Evolutionary conservation across 2,797 vertebrate genomes (phyloP).

Genomic region (Fratercula arctica): DNA sequence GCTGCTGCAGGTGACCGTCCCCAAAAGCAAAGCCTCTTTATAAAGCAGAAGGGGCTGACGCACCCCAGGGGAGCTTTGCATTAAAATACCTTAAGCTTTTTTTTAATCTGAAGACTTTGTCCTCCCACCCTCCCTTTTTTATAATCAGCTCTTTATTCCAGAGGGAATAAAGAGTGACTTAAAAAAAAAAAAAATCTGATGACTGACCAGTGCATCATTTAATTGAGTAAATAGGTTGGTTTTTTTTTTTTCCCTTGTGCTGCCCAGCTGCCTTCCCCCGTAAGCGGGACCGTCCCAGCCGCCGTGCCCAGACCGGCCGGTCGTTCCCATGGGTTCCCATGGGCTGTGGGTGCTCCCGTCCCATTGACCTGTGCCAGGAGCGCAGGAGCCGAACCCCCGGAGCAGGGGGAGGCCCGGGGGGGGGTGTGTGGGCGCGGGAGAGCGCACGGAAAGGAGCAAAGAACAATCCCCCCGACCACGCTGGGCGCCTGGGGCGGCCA

Average conservation of each 20-base stretch:
- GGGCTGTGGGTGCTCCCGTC: neutral
- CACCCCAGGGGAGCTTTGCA: neutral
- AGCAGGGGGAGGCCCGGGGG: neutral
- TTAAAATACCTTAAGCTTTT: constrained; percentile 48
- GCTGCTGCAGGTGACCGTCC: neutral
- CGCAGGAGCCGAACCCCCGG: too few species aligned
- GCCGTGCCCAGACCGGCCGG: neutral
- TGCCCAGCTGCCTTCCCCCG: neutral
- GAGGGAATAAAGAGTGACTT: constrained; percentile 39
- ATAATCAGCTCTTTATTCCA: constrained; percentile 62
- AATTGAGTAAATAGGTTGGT: constrained; percentile 9
- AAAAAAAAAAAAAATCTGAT: neutral
- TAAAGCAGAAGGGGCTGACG: neutral
- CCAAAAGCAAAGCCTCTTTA: constrained; percentile 17
- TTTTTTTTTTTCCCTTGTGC: neutral
- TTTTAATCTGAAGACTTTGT: constrained; percentile 35
- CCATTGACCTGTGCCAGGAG: neutral
- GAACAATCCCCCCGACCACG: rapidly evolving
- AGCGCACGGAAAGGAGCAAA: neutral
- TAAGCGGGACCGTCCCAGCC: too few species aligned
- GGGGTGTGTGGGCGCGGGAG: neutral
- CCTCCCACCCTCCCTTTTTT: neutral
- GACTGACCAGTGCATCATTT: neutral
- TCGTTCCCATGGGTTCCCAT: neutral
- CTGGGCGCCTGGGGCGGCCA: neutral